These are phyloP conservation scores for Cantharis rustica DNA, from an alignment of 2,888 invertebrate species.

Conservation along the genomic window DNA sequence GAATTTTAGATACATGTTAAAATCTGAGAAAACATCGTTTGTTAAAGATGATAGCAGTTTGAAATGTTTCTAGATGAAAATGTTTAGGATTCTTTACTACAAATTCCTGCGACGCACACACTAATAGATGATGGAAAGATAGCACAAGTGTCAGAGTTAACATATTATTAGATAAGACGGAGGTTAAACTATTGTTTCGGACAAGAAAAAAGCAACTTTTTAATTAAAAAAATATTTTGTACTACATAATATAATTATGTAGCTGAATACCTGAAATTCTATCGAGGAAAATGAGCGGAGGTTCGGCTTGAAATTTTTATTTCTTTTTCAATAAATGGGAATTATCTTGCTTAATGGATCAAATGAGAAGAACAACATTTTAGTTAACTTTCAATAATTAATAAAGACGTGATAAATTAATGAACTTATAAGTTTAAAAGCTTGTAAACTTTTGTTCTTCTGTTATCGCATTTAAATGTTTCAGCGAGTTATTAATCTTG, in stretches of 20 bases:
- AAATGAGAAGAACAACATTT: background rate
- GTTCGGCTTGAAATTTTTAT: background rate
- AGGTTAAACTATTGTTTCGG: conserved; percentile 17
- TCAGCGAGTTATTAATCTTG: conserved; percentile 18
- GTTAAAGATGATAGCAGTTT: conserved; percentile 11
- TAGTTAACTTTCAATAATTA: conserved; percentile 14
- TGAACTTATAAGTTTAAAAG: conserved; percentile 19
- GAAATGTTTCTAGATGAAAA: conserved; percentile 21
- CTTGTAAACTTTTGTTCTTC: conserved; percentile 23
- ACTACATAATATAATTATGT: background rate
- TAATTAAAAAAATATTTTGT: background rate
- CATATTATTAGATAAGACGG: conserved; percentile 20
- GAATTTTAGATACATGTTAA: conserved; percentile 5
- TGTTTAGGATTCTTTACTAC: conserved; percentile 19
- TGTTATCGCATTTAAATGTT: conserved; percentile 15
- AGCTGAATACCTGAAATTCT: background rate
- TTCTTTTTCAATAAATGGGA: background rate
- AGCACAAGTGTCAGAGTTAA: conserved; percentile 27
- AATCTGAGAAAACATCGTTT: conserved; percentile 13
- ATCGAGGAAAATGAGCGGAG: background rate
- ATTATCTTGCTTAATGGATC: background rate
- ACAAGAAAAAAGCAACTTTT: conserved; percentile 4
- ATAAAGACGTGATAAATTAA: conserved; percentile 15
- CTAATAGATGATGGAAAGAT: conserved; percentile 28
- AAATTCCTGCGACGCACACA: conserved; percentile 24